Evolutionary conservation across 2,113 vertebrate species (phyloP), one percentile per base, ranked within the genome.

Genomic region (Phyllostomus discolor): DNA sequence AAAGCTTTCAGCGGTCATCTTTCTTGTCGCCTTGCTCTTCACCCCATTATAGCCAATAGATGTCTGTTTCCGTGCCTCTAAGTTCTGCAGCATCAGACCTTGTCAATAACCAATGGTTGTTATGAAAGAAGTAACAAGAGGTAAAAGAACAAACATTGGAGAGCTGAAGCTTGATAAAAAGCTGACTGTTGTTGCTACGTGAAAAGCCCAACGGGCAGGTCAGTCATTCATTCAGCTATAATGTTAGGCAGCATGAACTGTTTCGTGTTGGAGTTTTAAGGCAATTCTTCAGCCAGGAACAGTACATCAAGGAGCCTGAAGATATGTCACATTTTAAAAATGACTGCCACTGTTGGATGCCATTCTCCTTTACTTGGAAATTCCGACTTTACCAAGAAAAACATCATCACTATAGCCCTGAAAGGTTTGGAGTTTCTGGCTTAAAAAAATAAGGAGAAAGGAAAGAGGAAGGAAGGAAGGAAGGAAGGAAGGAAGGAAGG

Each of bases 141-240:
- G 26, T 62, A 79, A 78, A 54, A 73, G 52, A 94, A 91, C 22
- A 62, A 88, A 46, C 41, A 70, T 8, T 73, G 14, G 2, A 41
- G 26, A 35, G 62, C 20, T 41, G 17, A 52, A 84, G 48, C 88
- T 82, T 14, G 7, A 79, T 57, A 69, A 89, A 95, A 92, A 88
- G 14, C 46, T 52, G 69, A 79, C 81, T 35, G 20, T 19, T 88
- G n/a, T 78, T 93, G 20, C 59, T 76, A 93, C 81, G 85, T 67
- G 15, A 87, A 87, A 94, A 78, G 15, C 57, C 17, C 78, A 86
- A 46, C 20, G 46, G 90, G 52, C 17, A 69, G 72, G 41, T 67
- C 59, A 90, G 92, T 83, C 69, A 38, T 90, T 92, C 62, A 52
- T 95, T 90, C 17, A 96, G 38, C 54, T 43, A 19, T 43, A 78